Evolutionary conservation across 2,797 vertebrate genomes (phyloP).

Genomic region (Botia almorhae): DNA sequence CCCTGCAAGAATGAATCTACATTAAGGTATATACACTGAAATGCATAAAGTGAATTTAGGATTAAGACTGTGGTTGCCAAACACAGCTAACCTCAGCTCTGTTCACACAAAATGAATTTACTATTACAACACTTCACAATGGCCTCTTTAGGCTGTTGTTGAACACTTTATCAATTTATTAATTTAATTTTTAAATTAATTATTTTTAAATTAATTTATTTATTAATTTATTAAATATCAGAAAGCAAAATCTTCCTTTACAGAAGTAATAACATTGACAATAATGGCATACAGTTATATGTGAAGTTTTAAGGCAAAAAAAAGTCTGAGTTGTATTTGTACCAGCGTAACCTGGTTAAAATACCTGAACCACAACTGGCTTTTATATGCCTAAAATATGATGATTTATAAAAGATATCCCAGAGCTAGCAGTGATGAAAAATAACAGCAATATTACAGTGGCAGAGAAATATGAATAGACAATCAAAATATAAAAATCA

Average conservation of each 20-base stretch:
- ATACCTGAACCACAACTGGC: constrained; percentile 56
- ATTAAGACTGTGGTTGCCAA: not conserved
- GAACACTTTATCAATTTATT: constrained; percentile 45
- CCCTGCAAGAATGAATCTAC: not conserved
- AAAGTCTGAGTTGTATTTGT: constrained; percentile 60
- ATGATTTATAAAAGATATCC: constrained; percentile 57
- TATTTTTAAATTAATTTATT: too few relatives aligned
- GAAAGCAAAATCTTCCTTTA: constrained; percentile 43
- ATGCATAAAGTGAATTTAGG: not conserved
- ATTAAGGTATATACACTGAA: not conserved
- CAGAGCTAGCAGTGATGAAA: constrained; percentile 57
- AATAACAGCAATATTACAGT: constrained; percentile 59
- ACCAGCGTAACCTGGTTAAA: constrained; percentile 52
- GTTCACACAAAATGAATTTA: constrained; percentile 40
- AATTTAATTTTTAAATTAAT: too few relatives aligned
- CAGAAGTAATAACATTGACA: constrained; percentile 48
- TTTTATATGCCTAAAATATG: constrained; percentile 53
- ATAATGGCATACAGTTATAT: constrained; percentile 46
- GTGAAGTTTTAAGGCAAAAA: constrained; percentile 70
- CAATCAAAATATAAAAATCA: constrained; percentile 68
- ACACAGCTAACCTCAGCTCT: constrained; percentile 26
- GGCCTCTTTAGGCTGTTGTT: constrained; percentile 41
- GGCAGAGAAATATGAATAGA: constrained; percentile 58
- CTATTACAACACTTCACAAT: constrained; percentile 37
- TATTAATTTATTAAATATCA: too few relatives aligned